phyloP scores from a whole-genome alignment of 30 jellyfish, hydroid and myxozoan genomes.

The Chrysaora quinquecirrha region DNA sequence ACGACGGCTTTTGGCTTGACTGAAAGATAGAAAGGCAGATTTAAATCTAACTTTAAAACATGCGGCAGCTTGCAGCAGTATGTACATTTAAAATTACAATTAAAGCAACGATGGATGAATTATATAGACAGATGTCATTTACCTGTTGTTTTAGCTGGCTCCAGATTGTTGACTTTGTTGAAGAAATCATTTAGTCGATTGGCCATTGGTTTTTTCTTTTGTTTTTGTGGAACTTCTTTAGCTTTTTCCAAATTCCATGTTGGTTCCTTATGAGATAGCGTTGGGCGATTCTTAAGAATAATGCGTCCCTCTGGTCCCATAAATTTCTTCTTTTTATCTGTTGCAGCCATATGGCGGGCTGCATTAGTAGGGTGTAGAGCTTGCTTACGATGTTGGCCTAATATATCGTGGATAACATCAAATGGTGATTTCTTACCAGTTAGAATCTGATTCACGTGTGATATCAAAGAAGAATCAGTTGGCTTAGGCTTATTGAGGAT shows the following conservation, averaged over 20 bases:
- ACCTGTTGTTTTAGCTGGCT: conserved; percentile 31
- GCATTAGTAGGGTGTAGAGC: neutral
- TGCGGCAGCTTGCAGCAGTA: too few relatives aligned
- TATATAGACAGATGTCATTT: too few relatives aligned
- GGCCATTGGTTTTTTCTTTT: conserved; percentile 22
- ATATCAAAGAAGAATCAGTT: neutral
- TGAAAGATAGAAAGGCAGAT: conserved; percentile 1
- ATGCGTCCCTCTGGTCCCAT: neutral
- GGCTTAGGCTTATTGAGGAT: conserved; percentile 1
- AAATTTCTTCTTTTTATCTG: neutral
- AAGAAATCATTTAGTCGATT: conserved; percentile 44
- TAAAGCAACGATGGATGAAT: too few relatives aligned
- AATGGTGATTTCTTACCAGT: conserved; percentile 2
- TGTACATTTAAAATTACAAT: too few relatives aligned
- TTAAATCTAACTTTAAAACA: too few relatives aligned
- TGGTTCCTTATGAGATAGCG: conserved; percentile 16
- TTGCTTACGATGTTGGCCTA: neutral
- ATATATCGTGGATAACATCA: neutral
- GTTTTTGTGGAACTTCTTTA: neutral
- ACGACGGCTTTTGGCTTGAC: conserved; percentile 17
- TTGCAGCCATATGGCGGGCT: neutral
- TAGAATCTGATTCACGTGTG: neutral
- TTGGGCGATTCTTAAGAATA: conserved; percentile 8
- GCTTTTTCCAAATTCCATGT: neutral
- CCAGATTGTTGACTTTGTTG: conserved; percentile 22